Evolutionary conservation across 2,888 invertebrate species (phyloP).

Genomic region (Arenicola marina): DNA sequence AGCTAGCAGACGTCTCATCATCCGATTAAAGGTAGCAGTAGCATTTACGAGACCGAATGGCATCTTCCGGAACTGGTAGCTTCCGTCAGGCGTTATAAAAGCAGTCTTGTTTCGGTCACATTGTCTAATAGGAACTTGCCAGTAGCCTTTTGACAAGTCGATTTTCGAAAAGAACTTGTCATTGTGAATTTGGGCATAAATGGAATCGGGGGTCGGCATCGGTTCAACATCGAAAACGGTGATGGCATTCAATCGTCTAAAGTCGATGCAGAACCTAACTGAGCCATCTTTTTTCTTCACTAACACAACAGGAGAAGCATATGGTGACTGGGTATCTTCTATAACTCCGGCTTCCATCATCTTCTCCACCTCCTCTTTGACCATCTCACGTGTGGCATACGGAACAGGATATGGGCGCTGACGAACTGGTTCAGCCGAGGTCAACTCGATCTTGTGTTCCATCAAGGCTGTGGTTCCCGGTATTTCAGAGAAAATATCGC

Average conservation of each 20-base stretch:
- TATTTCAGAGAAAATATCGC: background rate
- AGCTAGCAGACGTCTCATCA: no score
- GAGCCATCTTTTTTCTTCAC: background rate
- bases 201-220: no score
- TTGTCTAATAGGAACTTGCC: background rate
- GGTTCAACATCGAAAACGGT: constrained; percentile 8
- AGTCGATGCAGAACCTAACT: constrained; percentile 4
- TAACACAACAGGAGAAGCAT: background rate
- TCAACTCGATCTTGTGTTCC: background rate
- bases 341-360: background rate
- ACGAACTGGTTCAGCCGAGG: background rate
- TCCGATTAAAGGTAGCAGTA: no score
- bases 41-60: no score
- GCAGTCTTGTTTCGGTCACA: background rate
- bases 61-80: no score
- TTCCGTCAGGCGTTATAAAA: background rate
- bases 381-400: background rate
- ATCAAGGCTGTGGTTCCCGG: background rate
- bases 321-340: background rate
- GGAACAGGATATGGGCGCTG: background rate
- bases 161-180: background rate
- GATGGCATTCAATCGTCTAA: background rate
- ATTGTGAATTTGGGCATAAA: no score
- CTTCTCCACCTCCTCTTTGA: background rate
- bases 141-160: constrained; percentile 1